Evolutionary conservation across 2,113 vertebrate genomes (phyloP), one percentile per base, ranked within the genome.

Genomic region (Puntigrus tetrazona): DNA sequence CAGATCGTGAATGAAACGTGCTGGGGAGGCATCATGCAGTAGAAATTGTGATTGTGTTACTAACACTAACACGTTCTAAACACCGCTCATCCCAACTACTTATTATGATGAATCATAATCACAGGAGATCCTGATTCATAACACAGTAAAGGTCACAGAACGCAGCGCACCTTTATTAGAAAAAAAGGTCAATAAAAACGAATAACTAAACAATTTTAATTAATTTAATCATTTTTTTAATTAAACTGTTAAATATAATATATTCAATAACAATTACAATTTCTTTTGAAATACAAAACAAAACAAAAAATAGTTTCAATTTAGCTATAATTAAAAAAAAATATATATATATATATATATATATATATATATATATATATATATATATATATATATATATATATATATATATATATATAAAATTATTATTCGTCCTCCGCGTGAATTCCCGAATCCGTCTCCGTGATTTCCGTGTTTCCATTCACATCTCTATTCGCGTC

Each of bases 381-480:
- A 41, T 41, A 41, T 9, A 5, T 3, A 5, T 41, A 50, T 50
- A 5, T 1, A 50, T 50, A 50, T n/a, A n/a, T n/a, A n/a, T n/a
- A n/a, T n/a, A n/a, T n/a, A n/a, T n/a, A n/a, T n/a, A n/a, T n/a
- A 41, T 41, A 41, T 47, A 29, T 29, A 31, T 18, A 2, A 52
- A 34, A 77, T 41, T 41, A 6, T 8, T 74, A 25, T 82, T 59
- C 36, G 9, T 85, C 63, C 38, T 20, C 34, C 61, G 22, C 63
- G 50, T 38, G 25, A 59, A 55, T 22, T 22, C 36, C 25, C 3
- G 4, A 74, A 47, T 88, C 86, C n/a, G 70, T 63, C 47, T 92
- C 92, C 92, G 86, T 90, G 92, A 88, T 92, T 92, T 94, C 88
- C 34, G 38, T 67, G 36, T 65, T 38, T 52, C 82, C 82, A 29